Percentiles rank a stretch among this genome's conserved stretches.
phyloP scores from a whole-genome alignment of 2,113 vertebrate genomes.

The Aspiorhynchus laticeps region DNA sequence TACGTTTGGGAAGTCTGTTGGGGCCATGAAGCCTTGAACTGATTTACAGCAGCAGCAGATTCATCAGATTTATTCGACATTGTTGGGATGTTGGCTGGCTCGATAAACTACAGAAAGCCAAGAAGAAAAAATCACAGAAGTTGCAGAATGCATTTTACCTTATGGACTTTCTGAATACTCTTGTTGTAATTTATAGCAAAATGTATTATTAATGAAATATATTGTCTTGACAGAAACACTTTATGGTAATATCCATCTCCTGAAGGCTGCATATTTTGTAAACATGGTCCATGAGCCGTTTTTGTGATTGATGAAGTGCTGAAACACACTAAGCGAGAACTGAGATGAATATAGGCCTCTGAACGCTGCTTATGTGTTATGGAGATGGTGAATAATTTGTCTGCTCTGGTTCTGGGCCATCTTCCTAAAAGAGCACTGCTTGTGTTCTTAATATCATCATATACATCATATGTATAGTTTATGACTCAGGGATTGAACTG shows the following conservation, averaged over 20 bases:
- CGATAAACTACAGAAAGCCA: slow-evolving; percentile 34
- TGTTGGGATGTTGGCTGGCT: slow-evolving; percentile 52
- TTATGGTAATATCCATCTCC: slow-evolving; percentile 17
- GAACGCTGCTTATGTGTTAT: neutral
- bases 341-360: neutral
- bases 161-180: neutral
- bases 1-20: slow-evolving; percentile 1
- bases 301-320: neutral
- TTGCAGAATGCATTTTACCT: neutral
- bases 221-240: slow-evolving; percentile 14
- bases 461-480: neutral
- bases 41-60: slow-evolving; percentile 63
- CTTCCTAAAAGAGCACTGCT: neutral
- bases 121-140: slow-evolving; percentile 39
- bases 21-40: slow-evolving; percentile 65
- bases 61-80: slow-evolving; percentile 67
- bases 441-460: neutral
- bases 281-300: slow-evolving; percentile 1
- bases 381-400: neutral
- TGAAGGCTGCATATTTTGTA: slow-evolving; percentile 11
- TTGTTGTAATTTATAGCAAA: slow-evolving; percentile 10
- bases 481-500: neutral
- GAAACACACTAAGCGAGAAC: slow-evolving; percentile 5
- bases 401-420: neutral
- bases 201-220: neutral